A percentile compares a stretch with the other conserved stretches of the same genome.
Evolutionary conservation across 2,797 vertebrate genomes (phyloP).

Genomic region (Pelochelys cantorii): DNA sequence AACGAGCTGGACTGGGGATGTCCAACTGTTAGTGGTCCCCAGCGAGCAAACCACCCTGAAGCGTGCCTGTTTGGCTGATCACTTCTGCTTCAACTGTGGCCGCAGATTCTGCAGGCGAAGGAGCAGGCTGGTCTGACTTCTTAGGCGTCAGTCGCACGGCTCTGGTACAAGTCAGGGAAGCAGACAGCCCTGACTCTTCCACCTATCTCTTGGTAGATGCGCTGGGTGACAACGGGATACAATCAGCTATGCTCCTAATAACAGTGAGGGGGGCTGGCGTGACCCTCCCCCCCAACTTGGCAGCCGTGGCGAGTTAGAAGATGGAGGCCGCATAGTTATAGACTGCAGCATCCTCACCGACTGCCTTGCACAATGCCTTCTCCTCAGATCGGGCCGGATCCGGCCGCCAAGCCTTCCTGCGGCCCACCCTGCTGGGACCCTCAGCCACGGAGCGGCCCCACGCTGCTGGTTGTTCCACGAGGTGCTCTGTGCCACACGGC

Average conservation of each 20-base stretch:
- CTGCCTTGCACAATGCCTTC: not conserved
- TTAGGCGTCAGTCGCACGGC: fast-evolving
- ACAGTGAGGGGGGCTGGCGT: not conserved
- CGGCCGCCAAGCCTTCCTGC: too few relatives aligned
- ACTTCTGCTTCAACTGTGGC: fast-evolving
- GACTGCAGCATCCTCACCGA: not conserved
- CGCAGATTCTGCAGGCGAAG: not conserved
- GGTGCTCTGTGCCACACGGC: too few relatives aligned
- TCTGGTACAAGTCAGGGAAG: not conserved
- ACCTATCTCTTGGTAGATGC: not conserved
- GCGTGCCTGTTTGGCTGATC: fast-evolving
- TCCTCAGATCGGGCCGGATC: too few relatives aligned
- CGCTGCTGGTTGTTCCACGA: too few relatives aligned
- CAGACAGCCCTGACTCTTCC: not conserved
- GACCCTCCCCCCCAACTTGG: too few relatives aligned
- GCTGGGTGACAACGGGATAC: not conserved
- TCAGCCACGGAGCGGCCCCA: too few relatives aligned
- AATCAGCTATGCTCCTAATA: not conserved
- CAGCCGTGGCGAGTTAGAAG: not conserved
- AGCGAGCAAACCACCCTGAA: not conserved
- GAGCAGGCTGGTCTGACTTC: not conserved
- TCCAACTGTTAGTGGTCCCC: fast-evolving
- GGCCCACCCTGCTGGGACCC: too few relatives aligned
- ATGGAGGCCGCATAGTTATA: not conserved
- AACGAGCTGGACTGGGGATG: too few relatives aligned